Conservation (phyloP, 2,113 vertebrate genomes). For the Mus spicilegus region DNA sequence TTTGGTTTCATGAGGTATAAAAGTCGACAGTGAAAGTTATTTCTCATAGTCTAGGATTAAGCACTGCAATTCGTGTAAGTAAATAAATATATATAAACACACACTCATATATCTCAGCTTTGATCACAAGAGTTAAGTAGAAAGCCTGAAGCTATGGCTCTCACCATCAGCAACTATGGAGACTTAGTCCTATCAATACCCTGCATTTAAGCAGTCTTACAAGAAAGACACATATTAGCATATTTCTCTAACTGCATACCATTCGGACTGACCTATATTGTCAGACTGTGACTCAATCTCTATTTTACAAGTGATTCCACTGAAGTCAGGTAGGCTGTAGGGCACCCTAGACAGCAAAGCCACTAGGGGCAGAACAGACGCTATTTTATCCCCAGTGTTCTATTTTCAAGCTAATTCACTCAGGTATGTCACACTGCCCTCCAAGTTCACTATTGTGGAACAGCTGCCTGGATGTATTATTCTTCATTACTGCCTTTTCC, state of each 20-base stretch:
- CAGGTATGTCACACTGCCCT: neutral
- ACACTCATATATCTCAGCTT: neutral
- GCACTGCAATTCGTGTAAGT: slow-evolving; percentile 29
- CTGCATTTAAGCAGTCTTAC: neutral
- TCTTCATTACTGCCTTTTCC: neutral
- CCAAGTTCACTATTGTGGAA: neutral
- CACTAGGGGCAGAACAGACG: neutral
- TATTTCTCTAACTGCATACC: neutral
- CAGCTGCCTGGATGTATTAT: neutral
- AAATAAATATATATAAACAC: neutral
- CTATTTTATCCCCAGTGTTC: neutral
- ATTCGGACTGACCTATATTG: slow-evolving; percentile 1
- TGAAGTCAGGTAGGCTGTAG: neutral
- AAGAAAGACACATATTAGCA: neutral
- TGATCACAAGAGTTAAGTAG: slow-evolving; percentile 9
- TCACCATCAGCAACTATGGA: neutral
- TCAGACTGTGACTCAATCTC: neutral
- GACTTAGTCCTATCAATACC: neutral
- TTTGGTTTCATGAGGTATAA: slow-evolving; percentile 10
- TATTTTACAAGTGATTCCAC: slow-evolving; percentile 23
- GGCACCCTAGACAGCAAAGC: slow-evolving; percentile 9
- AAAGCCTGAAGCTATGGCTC: neutral
- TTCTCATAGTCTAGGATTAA: neutral
- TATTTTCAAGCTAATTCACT: neutral
- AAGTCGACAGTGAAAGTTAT: slow-evolving; percentile 43